Evolutionary conservation across 2,888 invertebrate genomes (phyloP), one percentile per base, ranked within the genome.

Genomic region (Coelopa pilipes): DNA sequence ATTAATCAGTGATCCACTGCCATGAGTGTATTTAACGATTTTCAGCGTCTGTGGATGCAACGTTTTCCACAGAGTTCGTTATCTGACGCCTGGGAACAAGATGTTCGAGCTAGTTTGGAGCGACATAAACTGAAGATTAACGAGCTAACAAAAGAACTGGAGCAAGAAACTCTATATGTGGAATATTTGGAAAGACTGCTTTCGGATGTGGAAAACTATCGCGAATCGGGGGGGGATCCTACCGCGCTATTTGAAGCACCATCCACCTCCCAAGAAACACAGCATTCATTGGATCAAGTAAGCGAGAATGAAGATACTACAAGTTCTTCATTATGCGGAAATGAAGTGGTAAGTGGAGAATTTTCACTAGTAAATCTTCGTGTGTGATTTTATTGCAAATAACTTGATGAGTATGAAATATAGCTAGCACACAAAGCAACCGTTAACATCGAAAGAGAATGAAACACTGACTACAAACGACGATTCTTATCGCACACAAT

Each of bases 11-110:
- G 17, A 15, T 45, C 45, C 19, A 46, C 34, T 34, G 65, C 15
- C 17, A 93, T 93, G 95, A 95, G 95, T 90, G 95, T 95, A 86
- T 95, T 94, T 88, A 93, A 93, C 86, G 95, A 95, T 90, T 95
- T 96, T 89, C 94, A 95, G 89, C 93, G 94, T 88, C 93, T 96
- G 89, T 96, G 96, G 96, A 92, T 93, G 89, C 93, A 95, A 90
- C 91, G 95, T 85, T 96, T 96, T 90, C 96, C 96, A 81, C 95
- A 95, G 86, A 95, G 94, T 89, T 93, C 94, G 81, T 90, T 96
- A 82, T 96, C 96, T 87, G 94, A 94, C 86, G 95, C 95, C 87
- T 96, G 95, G 96, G 96, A 96, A 88, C 95, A 95, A 89, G 95
- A 96, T 90, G 95, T 96, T 85, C 92, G 95, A 85, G 94, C 94